These are phyloP conservation scores for Lysiphlebus fabarum DNA, from an alignment of 1,140 invertebrate genomes.

Conservation along the genomic window DNA sequence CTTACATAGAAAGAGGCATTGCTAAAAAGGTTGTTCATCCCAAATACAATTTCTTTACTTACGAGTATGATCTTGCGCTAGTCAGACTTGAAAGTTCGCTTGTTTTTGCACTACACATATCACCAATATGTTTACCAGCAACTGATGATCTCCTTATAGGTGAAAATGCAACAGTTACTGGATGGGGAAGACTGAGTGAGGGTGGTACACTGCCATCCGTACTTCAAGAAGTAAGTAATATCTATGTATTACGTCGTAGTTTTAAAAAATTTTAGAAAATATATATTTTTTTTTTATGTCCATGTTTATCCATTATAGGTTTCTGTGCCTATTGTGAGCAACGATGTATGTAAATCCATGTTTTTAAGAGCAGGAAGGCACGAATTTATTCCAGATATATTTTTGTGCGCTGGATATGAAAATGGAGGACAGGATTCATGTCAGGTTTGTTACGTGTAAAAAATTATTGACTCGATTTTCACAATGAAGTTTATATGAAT, in stretches of 20 bases:
- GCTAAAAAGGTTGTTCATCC: constrained; percentile 85
- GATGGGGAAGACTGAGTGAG: constrained; percentile 89
- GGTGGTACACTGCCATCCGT: constrained; percentile 85
- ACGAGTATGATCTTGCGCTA: constrained; percentile 89
- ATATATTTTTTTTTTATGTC: background rate
- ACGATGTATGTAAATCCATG: constrained; percentile 89
- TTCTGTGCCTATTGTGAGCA: constrained; percentile 88
- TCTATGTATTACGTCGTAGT: background rate
- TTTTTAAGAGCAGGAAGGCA: constrained; percentile 84
- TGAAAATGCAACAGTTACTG: constrained; percentile 84
- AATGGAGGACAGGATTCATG: constrained; percentile 88
- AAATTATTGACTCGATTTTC: no score
- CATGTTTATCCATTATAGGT: constrained; percentile 61
- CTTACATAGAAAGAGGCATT: constrained; percentile 81
- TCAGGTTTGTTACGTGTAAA: constrained; percentile 60
- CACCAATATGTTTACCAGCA: constrained; percentile 85
- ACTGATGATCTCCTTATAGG: constrained; percentile 84
- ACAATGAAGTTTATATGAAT: no score
- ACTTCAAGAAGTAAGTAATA: constrained; percentile 74
- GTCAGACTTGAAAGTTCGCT: constrained; percentile 79
- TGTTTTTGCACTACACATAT: constrained; percentile 78
- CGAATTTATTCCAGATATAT: constrained; percentile 91
- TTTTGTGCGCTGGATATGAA: constrained; percentile 89
- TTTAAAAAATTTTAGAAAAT: background rate
- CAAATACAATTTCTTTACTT: constrained; percentile 93